Evolutionary conservation across 2,888 invertebrate species (phyloP), one percentile per base, ranked within the genome.

Genomic region (Neria commutata): DNA sequence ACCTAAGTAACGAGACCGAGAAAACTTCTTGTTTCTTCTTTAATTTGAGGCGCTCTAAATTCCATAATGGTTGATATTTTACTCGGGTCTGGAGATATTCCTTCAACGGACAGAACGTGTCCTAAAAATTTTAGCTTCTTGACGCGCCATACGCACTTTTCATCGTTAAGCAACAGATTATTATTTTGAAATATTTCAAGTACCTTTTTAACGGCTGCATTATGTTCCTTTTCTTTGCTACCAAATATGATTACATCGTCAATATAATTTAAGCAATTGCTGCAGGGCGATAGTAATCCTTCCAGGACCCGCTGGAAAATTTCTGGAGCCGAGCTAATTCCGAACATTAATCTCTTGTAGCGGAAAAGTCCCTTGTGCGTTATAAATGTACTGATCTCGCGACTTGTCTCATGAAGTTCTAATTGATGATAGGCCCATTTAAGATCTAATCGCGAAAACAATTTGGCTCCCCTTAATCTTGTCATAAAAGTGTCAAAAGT

Each of bases 401-500:
- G 29, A 29, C 29, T 8, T 6, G 6, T 29, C 11, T 29, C 29
- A 29, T 29, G 6, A 6, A 29, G 11, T 29, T 29, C 29, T 37
- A 76, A 37, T 50, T 76, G 73, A 45, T 76, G 73, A 50, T 70
- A 75, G 10, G 74, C 69, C 78, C 29, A 29, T 11, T 29, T 29
- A 11, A 29, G 29, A 29, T 29, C 29, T 11, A 29, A 29, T 29
- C 29, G 6, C 29, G 29, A 29, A 11, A 29, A 29, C 6, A 29
- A 6, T 29, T 29, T 29, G 29, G 29, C 29, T 8, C 29, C 29
- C 11, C 29, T 29, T 29, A 6, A 29, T 11, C 11, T 29, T 11
- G 29, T 11, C 29, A 29, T 29, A 29, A 29, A 29, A 6, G 11
- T 29, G 11, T 29, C 29, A 29, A 29, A 29, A 11, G 29, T 29